Conservation (phyloP, 2,113 vertebrate species). For the Hirundichthys speculiger region DNA sequence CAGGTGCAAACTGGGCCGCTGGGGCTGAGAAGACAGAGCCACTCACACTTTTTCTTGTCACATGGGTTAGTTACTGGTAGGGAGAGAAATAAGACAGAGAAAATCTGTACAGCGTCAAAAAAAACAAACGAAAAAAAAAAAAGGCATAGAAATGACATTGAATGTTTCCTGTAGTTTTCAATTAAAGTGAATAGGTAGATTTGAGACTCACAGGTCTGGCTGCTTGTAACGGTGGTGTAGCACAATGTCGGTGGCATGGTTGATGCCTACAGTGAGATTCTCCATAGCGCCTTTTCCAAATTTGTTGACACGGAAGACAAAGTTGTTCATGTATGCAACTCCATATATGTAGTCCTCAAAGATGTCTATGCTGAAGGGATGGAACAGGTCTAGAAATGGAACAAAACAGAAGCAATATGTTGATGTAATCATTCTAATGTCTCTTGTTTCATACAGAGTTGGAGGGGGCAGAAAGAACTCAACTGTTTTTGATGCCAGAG, state of each 20-base stretch:
- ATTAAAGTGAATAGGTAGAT: no score
- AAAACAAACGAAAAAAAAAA: no score
- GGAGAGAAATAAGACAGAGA: conserved; percentile 21
- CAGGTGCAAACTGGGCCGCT: conserved; percentile 96
- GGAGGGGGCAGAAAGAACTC: conserved; percentile 34
- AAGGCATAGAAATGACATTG: no score
- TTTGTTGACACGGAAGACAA: conserved; percentile 96
- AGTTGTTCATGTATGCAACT: conserved; percentile 95
- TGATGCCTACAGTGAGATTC: conserved; percentile 93
- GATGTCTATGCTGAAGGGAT: conserved; percentile 97
- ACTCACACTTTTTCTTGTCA: conserved; percentile 96
- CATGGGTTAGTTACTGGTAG: conserved; percentile 92
- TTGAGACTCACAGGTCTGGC: conserved; percentile 91
- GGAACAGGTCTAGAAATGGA: conserved; percentile 84
- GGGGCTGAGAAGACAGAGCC: conserved; percentile 96
- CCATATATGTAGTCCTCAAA: conserved; percentile 98
- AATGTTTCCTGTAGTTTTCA: no score
- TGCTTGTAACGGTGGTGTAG: conserved; percentile 96
- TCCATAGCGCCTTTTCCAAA: conserved; percentile 90
- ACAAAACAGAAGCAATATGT: not conserved
- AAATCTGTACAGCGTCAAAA: not conserved
- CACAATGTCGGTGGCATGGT: conserved; percentile 93
- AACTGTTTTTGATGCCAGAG: conserved; percentile 89
- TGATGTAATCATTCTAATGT: not conserved
- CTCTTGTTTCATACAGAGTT: not conserved